Evolutionary conservation across 2,797 vertebrate genomes (phyloP).

Genomic region (Sarcoramphus papa): DNA sequence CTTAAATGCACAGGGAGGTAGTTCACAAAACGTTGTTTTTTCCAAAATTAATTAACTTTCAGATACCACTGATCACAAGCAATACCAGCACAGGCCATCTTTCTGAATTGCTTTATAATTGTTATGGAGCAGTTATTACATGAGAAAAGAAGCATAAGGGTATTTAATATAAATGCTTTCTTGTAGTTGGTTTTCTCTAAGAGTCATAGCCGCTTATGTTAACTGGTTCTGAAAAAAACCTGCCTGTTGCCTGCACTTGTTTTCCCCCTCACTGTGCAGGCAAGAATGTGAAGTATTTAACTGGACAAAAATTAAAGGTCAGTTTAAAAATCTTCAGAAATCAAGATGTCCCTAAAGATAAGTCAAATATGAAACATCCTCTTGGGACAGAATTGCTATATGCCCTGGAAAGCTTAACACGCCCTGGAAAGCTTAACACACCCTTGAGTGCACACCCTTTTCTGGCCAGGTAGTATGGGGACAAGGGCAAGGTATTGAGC

Average conservation of each 20-base stretch:
- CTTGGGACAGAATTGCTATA: background rate
- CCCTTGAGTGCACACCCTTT: background rate
- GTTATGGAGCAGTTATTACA: background rate
- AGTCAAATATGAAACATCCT: background rate
- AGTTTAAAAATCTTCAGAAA: conserved; percentile 6
- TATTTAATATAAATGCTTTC: background rate
- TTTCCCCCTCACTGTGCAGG: background rate
- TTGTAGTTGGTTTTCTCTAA: background rate
- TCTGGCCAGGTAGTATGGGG: background rate
- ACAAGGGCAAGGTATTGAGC: background rate
- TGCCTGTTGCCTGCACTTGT: background rate
- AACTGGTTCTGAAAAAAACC: background rate
- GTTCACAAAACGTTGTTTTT: background rate
- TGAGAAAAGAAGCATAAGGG: background rate
- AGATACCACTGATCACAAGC: background rate
- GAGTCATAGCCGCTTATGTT: background rate
- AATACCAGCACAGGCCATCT: background rate
- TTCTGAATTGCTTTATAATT: background rate
- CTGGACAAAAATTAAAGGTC: background rate
- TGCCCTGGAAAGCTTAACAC: background rate
- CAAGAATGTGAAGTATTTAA: background rate
- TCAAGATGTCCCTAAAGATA: background rate
- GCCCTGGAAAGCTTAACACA: background rate
- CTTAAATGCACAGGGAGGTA: background rate
- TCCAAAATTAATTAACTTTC: conserved; percentile 1